Conservation (phyloP, 1,140 invertebrate species). For the Leptinotarsa lineolata region DNA sequence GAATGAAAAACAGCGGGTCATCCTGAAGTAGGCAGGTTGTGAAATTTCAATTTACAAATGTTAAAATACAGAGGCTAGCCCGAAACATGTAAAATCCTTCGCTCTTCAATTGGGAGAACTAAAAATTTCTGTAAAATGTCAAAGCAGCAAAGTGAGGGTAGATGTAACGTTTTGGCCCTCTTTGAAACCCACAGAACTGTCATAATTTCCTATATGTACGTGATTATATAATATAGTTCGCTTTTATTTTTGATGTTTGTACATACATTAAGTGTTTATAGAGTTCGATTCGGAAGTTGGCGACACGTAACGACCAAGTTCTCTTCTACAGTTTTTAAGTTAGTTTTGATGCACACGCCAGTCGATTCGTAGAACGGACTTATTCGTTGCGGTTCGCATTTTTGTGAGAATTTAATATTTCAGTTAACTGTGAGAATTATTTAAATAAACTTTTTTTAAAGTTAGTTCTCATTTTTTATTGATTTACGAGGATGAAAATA, state of each 20-base stretch:
- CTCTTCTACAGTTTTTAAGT: no score
- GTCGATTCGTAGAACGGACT: neutral
- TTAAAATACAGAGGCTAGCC: no score
- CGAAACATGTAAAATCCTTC: no score
- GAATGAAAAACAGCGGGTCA: no score
- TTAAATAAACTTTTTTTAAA: conserved; percentile 13
- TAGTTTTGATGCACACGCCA: no score
- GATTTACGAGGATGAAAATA: neutral
- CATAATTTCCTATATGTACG: neutral
- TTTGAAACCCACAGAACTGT: no score
- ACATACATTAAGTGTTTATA: neutral
- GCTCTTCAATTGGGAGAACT: no score
- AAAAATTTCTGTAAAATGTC: no score
- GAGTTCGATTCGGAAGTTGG: neutral
- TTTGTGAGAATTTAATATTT: conserved; percentile 15
- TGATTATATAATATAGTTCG: conserved; percentile 4
- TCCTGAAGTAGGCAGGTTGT: no score
- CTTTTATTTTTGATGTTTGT: neutral
- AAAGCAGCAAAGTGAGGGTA: no score
- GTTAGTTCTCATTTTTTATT: neutral
- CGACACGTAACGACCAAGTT: neutral
- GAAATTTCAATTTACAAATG: no score
- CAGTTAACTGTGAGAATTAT: conserved; percentile 20
- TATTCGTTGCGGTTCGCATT: neutral
- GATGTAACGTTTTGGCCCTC: no score